Evolutionary conservation across 2,797 vertebrate genomes (phyloP), one percentile per base, ranked within the genome.

Genomic region (Clarias fuscus): DNA sequence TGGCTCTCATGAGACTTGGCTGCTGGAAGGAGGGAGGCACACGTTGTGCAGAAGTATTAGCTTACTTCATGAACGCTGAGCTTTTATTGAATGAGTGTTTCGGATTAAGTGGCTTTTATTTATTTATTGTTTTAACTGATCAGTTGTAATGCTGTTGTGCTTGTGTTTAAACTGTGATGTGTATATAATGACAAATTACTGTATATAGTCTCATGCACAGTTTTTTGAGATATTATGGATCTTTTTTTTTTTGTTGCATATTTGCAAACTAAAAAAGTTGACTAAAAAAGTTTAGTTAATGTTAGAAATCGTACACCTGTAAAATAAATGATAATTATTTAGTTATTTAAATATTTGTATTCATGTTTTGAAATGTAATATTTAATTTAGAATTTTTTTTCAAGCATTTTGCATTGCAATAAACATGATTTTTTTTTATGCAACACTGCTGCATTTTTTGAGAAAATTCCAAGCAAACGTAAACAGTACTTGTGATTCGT

Each of bases 1-100:
- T 70, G 53, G 76, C n/a, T 75, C 87, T 82, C 58, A 33, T 84
- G 87, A 78, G 87, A 84, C 53, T 53, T 67, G 62, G 65, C 58
- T 78, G 82, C 58, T 58, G 3, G 15, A 59, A 20, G 30, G 79
- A 53, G 13, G 37, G 53, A 56, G 58, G 65, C n/a, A n/a, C 24
- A 30, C 78, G 53, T 65, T 84, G 70, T 76, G 86, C 71, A 77
- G 8, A 84, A 87, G 43, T 70, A 65, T 68, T 82, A 65, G 78
- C 24, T 7, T 48, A 17, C 64, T 67, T 76, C 83, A 33, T 71
- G 37, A 84, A 87, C 82, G 65, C 64, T 77, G 53, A 22, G 18
- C 17, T 64, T 84, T 68, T 81, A 81, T 58, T 67, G 68, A 53
- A 43, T 40, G 33, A 75, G 79, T 24, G 53, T 72, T 85, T 82